Base-by-base conservation (phyloP, 2,113 vertebrate species). In the Engraulis encrasicolus region DNA sequence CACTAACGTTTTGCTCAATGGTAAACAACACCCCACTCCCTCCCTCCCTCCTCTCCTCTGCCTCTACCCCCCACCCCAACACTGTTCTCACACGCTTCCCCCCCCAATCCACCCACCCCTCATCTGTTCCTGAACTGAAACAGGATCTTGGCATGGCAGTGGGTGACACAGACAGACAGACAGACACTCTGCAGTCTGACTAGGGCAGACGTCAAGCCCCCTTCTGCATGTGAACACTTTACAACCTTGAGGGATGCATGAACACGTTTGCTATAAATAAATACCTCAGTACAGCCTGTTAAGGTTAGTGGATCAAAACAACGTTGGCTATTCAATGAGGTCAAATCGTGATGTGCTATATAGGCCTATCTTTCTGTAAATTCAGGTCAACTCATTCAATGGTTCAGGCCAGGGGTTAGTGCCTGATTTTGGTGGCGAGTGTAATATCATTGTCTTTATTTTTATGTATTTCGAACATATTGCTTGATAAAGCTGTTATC, bases 111-210 rank as follows among this genome's bases (percentile, higher is more conserved):
- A 9, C 3, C 40, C 4, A 45, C 40, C 40, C 40, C 40, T n/a
- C n/a, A 9, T 82, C 58, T 31, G 6, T 38, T 17, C 49, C 82
- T 83, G 86, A 89, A 90, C 78, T 88, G 89, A 93, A 91, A 93
- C 82, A 80, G 37, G 91, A 91, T 86, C 79, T 86, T 49, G 81
- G 61, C 81, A 85, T 79, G 37, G 20, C 31, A 83, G 82, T 34
- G n/a, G n/a, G 34, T 85, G 85, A 88, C 84, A 79, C 58, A 86
- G 50, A 71, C 54, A 85, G 50, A 80, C 77, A 50, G n/a, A n/a
- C n/a, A n/a, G n/a, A n/a, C 38, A 37, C 77, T 6, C 17, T 38
- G 54, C 48, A 27, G 52, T 84, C 23, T 80, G 40, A 58, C 45
- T 6, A 50, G 61, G 19, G 54, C 48, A 78, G 31, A 66, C 31